These are phyloP conservation scores for western clawed frog (Xenopus tropicalis) DNA, from an alignment of 2,113 vertebrate species.

Conservation along the genomic window UCB_Xtro_10.0 CM004448.2:50675001-50675500, in stretches of 20 bases:
- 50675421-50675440: too few species aligned
- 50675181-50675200: slow-evolving; percentile 31
- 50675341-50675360: too few species aligned
- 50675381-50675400: too few species aligned
- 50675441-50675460: too few species aligned
- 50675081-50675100: slow-evolving; percentile 53
- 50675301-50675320: neutral
- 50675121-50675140: slow-evolving; percentile 36
- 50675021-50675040: slow-evolving; percentile 76
- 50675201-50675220: slow-evolving; percentile 54
- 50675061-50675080: slow-evolving; percentile 69
- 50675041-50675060: slow-evolving; percentile 86
- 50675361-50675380: too few species aligned
- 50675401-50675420: too few species aligned
- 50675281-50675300: slow-evolving; percentile 12
- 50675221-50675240: slow-evolving; percentile 33
- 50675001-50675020: slow-evolving; percentile 71
- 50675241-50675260: slow-evolving; percentile 35
- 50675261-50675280: slow-evolving; percentile 37
- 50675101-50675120: slow-evolving; percentile 37
- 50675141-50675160: slow-evolving; percentile 59
- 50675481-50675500: too few species aligned
- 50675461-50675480: too few species aligned
- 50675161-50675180: slow-evolving; percentile 21
- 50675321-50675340: too few species aligned